phyloP scores from a whole-genome alignment of 2,797 vertebrate genomes.

The Sebastes steindachneri region DNA sequence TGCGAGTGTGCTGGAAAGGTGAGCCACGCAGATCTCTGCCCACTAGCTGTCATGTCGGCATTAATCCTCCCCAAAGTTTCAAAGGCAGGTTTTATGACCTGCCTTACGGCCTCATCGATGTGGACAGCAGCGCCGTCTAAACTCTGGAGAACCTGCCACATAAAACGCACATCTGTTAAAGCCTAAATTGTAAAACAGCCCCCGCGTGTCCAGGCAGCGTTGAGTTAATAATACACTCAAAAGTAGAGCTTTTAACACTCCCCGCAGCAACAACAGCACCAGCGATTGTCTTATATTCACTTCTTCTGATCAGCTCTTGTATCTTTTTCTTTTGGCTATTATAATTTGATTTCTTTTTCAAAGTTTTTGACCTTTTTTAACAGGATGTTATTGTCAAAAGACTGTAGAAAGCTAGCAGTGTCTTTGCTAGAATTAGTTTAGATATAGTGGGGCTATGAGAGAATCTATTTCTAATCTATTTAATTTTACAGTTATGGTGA shows the following conservation, averaged over 20 bases:
- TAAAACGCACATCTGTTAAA: constrained; percentile 85
- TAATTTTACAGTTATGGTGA: not conserved
- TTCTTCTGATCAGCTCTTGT: constrained; percentile 24
- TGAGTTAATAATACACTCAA: constrained; percentile 62
- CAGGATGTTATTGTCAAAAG: not conserved
- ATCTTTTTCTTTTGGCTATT: not conserved
- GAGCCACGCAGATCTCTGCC: constrained; percentile 37
- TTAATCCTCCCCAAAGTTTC: constrained; percentile 86
- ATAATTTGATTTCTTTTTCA: not conserved
- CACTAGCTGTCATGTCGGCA: constrained; percentile 77
- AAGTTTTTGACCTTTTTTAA: constrained; percentile 23
- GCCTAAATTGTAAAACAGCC: constrained; percentile 75
- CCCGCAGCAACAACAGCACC: constrained; percentile 29
- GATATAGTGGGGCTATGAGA: not conserved
- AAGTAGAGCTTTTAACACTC: constrained; percentile 28
- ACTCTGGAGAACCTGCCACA: constrained; percentile 87
- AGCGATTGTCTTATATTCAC: constrained; percentile 16
- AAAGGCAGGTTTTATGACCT: constrained; percentile 89
- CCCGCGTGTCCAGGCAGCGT: constrained; percentile 67
- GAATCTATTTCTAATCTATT: not conserved
- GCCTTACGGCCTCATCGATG: constrained; percentile 84
- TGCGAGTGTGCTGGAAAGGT: constrained; percentile 25
- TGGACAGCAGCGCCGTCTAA: constrained; percentile 83
- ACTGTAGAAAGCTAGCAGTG: not conserved
- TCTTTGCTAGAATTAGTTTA: not conserved